Conservation (phyloP, 1,140 invertebrate species). For the Drosophila carrolli region DNA sequence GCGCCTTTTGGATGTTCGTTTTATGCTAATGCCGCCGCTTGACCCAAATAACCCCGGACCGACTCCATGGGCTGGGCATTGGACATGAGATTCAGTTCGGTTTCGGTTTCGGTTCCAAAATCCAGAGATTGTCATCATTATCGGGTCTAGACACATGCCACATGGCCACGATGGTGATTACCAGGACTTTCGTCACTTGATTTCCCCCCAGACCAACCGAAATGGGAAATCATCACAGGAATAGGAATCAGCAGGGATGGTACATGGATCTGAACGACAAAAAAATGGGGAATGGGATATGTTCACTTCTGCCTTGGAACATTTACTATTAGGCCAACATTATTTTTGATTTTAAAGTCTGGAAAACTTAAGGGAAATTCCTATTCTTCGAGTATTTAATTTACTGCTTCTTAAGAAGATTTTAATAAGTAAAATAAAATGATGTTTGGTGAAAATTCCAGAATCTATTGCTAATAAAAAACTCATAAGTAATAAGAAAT, state of each 20-base stretch:
- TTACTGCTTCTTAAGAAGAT: too few relatives aligned
- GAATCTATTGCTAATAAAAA: too few relatives aligned
- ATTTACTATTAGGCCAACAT: too few relatives aligned
- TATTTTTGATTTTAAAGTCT: too few relatives aligned
- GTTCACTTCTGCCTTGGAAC: too few relatives aligned
- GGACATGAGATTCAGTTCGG: background rate
- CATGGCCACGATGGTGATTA: background rate
- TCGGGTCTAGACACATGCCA: constrained; percentile 27
- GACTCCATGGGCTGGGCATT: constrained; percentile 7
- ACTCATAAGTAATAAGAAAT: too few relatives aligned
- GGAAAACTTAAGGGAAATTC: too few relatives aligned
- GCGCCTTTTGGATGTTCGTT: constrained; percentile 43
- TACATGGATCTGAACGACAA: background rate
- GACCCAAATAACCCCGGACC: constrained; percentile 21
- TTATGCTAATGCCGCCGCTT: constrained; percentile 41
- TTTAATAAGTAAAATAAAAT: too few relatives aligned
- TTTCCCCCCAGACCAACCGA: constrained; percentile 3
- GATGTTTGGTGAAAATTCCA: too few relatives aligned
- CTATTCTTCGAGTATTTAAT: too few relatives aligned
- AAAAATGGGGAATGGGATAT: background rate
- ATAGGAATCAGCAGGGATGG: constrained; percentile 10
- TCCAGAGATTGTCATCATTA: constrained; percentile 39
- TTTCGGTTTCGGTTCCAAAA: background rate
- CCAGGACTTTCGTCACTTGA: constrained; percentile 3
- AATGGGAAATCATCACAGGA: constrained; percentile 6